These are phyloP conservation scores for Drosophila takahashii DNA, from an alignment of 1,140 invertebrate genomes.

Conservation along the genomic window DNA sequence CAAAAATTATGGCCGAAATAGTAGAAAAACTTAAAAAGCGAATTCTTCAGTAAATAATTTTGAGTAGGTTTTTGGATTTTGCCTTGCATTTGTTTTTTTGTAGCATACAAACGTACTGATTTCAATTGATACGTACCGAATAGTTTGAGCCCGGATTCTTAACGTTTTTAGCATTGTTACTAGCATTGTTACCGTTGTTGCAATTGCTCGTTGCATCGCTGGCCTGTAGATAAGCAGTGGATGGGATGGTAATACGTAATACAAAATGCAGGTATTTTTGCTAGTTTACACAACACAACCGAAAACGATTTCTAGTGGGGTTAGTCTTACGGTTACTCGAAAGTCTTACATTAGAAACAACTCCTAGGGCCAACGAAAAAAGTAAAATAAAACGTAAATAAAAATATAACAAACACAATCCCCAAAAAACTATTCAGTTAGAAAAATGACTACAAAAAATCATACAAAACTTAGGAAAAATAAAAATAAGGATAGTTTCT, in stretches of 20 bases:
- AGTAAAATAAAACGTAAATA: slow-evolving; percentile 5
- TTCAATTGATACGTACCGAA: slow-evolving; percentile 85
- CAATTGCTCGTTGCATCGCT: slow-evolving; percentile 83
- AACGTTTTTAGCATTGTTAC: slow-evolving; percentile 84
- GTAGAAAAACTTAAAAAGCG: slow-evolving; percentile 33
- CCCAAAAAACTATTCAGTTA: slow-evolving; percentile 22
- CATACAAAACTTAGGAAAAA: not conserved
- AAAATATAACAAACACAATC: slow-evolving; percentile 3
- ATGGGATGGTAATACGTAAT: slow-evolving; percentile 81
- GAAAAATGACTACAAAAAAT: slow-evolving; percentile 25
- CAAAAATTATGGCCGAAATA: slow-evolving; percentile 65
- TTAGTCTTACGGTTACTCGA: slow-evolving; percentile 54
- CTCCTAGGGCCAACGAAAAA: slow-evolving; percentile 10
- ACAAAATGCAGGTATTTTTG: slow-evolving; percentile 52
- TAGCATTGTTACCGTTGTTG: slow-evolving; percentile 71
- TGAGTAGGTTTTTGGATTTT: slow-evolving; percentile 37
- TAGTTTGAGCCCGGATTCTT: slow-evolving; percentile 84
- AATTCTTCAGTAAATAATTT: slow-evolving; percentile 39
- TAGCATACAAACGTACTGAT: slow-evolving; percentile 76
- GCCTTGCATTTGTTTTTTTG: slow-evolving; percentile 25
- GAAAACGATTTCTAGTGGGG: slow-evolving; percentile 19
- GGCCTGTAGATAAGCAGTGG: slow-evolving; percentile 84
- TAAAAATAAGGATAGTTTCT: slow-evolving; percentile 2
- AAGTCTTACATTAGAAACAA: slow-evolving; percentile 2
- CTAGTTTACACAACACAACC: slow-evolving; percentile 34